Evolutionary conservation across 2,888 invertebrate species (phyloP).

Genomic region (Polydrusus tereticollis): DNA sequence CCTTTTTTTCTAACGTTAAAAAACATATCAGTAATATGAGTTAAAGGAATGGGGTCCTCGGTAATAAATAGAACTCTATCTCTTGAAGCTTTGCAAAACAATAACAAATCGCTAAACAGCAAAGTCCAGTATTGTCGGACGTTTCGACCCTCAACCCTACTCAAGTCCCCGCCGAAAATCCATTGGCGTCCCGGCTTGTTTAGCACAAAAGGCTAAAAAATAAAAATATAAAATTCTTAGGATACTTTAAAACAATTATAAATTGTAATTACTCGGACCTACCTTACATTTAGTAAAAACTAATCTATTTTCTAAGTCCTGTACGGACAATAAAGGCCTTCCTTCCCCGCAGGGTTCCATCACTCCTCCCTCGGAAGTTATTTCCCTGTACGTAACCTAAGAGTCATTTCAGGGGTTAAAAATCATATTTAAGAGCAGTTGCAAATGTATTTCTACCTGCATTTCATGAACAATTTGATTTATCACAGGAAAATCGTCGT

Average conservation of each 20-base stretch:
- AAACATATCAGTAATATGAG: constrained; percentile 84
- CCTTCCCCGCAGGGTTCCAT: constrained; percentile 91
- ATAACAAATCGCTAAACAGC: constrained; percentile 85
- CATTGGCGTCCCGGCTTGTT: constrained; percentile 88
- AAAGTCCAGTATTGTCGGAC: constrained; percentile 89
- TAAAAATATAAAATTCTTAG: no score
- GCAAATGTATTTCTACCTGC: no score
- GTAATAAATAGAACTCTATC: constrained; percentile 90
- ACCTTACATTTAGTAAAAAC: constrained; percentile 93
- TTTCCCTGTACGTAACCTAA: constrained; percentile 82
- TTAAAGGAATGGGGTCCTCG: constrained; percentile 86
- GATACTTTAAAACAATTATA: no score
- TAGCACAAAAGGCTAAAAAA: constrained; percentile 80
- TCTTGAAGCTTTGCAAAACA: constrained; percentile 88
- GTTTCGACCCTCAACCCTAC: constrained; percentile 85
- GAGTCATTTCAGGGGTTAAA: no score
- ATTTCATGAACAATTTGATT: constrained; percentile 68
- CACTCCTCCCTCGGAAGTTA: constrained; percentile 85
- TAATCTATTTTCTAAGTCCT: constrained; percentile 87
- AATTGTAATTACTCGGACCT: no score
- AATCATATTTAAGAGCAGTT: no score
- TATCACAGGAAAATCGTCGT: constrained; percentile 68
- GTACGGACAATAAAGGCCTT: constrained; percentile 82
- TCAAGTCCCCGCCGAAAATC: constrained; percentile 90
- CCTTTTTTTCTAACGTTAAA: constrained; percentile 90